These are phyloP conservation scores for Carpatolechia fugitivella DNA, from an alignment of 2,888 invertebrate genomes.

Conservation along the genomic window DNA sequence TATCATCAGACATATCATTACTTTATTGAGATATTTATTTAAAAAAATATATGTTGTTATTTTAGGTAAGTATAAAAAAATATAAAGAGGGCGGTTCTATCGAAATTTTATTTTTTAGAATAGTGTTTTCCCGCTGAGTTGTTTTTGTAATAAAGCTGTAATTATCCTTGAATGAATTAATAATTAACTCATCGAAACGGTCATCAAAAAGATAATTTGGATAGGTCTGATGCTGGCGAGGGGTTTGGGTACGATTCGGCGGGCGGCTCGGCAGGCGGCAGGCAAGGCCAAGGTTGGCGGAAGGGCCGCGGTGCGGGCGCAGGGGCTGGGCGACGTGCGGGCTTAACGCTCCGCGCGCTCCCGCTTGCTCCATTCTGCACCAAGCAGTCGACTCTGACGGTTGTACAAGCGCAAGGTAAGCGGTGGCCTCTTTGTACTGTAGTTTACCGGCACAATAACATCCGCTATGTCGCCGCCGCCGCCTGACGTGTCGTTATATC, in stretches of 20 bases:
- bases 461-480: slow-evolving; percentile 36
- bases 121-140: too few relatives aligned
- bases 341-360: slow-evolving; percentile 75
- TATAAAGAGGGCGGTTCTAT: too few relatives aligned
- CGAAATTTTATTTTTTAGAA: too few relatives aligned
- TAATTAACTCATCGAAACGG: slow-evolving; percentile 25
- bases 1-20: too few relatives aligned
- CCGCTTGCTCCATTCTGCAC: slow-evolving; percentile 76
- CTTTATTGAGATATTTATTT: too few relatives aligned
- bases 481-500: slow-evolving; percentile 33
- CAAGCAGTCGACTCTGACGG: slow-evolving; percentile 79
- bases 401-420: slow-evolving; percentile 79
- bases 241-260: slow-evolving; percentile 34
- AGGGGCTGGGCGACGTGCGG: slow-evolving; percentile 66
- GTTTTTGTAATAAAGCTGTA: background rate
- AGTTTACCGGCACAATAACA: slow-evolving; percentile 43
- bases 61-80: too few relatives aligned
- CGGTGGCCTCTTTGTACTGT: slow-evolving; percentile 58
- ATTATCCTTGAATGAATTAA: background rate
- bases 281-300: slow-evolving; percentile 75
- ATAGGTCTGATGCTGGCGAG: slow-evolving; percentile 30
- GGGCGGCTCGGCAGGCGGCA: slow-evolving; percentile 51
- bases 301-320: slow-evolving; percentile 51
- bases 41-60: too few relatives aligned
- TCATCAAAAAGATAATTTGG: slow-evolving; percentile 36